Base-by-base conservation (phyloP, 1,140 invertebrate species). In the Drosophila albomicans region DNA sequence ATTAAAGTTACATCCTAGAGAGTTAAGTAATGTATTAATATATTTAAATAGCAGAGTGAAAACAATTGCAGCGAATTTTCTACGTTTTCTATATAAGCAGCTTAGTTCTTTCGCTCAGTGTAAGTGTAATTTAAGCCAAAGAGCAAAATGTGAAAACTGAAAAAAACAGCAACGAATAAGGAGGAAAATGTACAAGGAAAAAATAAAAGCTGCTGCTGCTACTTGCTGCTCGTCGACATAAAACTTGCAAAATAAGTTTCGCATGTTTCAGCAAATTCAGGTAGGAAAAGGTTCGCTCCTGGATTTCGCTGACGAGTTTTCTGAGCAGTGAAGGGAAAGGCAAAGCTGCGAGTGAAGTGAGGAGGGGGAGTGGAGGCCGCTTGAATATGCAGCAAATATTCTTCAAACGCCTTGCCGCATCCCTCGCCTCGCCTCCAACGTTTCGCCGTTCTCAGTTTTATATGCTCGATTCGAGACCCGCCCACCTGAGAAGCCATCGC, bases 231-330 rank as follows among this genome's bases (percentile, higher is more conserved):
- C 67, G 79, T 87, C 72, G 70, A 88, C 84, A 87, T 87, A 88
- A 88, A 88, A 88, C 85, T 88, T 88, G 85, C 78, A 88, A 89
- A 88, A 88, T 88, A 89, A 88, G 85, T 88, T 88, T 89, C 85
- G 81, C 85, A 89, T 88, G 85, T 88, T 88, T 88, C 81, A 85
- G 72, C 71, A 70, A 89, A 73, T 78, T 73, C 81, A 89, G 85
- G 81, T 81, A 73, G 64, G 64, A 51, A 66, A 63, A 69, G 56
- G 84, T 57, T 61, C 52, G 41, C 68, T 52, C 66, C 67, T 87
- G 82, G 65, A 79, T 86, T 81, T 76, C 64, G 74, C 65, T 71
- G 71, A 58, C 58, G 63, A 32, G 59, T 52, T 25, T 71, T 41
- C 52, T 35, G 61, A 61, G 43, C 51, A 6, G 30, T 32, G 46